Percentiles rank a stretch among this genome's conserved stretches.
phyloP scores from a whole-genome alignment of 1,140 invertebrate species.

The Papilio helenus region DNA sequence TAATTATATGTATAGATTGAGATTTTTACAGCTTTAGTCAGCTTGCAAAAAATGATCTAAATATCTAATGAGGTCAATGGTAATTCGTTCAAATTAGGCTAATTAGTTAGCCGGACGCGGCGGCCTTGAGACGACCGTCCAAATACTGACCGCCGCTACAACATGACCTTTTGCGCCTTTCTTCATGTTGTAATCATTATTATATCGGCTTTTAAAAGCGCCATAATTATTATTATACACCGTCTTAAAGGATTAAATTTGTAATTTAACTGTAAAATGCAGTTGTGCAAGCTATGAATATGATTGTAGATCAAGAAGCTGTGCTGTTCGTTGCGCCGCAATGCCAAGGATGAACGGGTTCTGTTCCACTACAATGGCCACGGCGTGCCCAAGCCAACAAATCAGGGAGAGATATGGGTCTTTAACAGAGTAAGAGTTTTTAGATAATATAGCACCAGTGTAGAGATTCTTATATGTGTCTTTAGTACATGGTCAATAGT shows the following conservation, averaged over 20 bases:
- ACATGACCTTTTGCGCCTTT: not conserved
- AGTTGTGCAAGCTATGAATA: not conserved
- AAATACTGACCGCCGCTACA: conserved; percentile 17
- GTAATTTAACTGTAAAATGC: not conserved
- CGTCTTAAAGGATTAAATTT: too few relatives aligned
- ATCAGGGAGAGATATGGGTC: conserved; percentile 99
- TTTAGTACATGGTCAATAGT: too few relatives aligned
- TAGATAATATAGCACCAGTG: too few relatives aligned
- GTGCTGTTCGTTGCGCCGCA: conserved; percentile 96
- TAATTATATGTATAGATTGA: too few relatives aligned
- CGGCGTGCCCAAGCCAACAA: conserved; percentile 98
- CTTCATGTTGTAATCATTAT: not conserved
- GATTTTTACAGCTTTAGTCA: not conserved
- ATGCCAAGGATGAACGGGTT: conserved; percentile 99
- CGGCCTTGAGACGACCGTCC: conserved; percentile 33
- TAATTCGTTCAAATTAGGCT: conserved; percentile 22
- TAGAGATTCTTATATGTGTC: too few relatives aligned
- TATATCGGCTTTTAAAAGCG: not conserved
- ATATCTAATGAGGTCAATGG: not conserved
- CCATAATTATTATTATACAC: not conserved
- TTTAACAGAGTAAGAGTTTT: conserved; percentile 93
- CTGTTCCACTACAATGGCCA: conserved; percentile 99
- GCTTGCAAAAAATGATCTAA: not conserved
- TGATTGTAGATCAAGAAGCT: conserved; percentile 93
- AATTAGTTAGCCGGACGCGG: not conserved